These are phyloP conservation scores for Pristionchus japonicus DNA, from an alignment of 2,888 invertebrate species.

Conservation along the genomic window DNA sequence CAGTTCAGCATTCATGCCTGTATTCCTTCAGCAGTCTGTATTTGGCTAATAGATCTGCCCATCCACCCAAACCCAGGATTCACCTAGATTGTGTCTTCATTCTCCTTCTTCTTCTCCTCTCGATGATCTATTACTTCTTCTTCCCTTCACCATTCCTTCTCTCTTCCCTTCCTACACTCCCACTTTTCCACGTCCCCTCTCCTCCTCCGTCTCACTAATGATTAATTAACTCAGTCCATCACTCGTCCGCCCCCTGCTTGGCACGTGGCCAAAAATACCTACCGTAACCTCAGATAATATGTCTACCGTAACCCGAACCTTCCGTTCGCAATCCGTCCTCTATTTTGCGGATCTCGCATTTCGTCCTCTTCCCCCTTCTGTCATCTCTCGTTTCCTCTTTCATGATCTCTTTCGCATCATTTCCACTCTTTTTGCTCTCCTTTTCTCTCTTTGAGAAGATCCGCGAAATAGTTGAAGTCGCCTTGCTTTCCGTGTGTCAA, in stretches of 20 bases:
- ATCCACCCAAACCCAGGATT: neutral
- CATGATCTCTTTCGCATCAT: slow-evolving; percentile 28
- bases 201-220: neutral
- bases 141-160: slow-evolving; percentile 25
- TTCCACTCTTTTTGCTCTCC: slow-evolving; percentile 22
- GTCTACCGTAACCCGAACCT: neutral
- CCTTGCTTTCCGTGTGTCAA: neutral
- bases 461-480: neutral
- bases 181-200: slow-evolving; percentile 9
- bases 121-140: neutral
- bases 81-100: neutral
- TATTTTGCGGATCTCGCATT: slow-evolving; percentile 12
- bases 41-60: neutral
- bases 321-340: neutral
- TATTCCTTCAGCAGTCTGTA: neutral
- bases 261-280: neutral
- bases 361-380: neutral
- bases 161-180: neutral
- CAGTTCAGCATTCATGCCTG: no score
- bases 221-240: neutral
- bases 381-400: slow-evolving; percentile 26
- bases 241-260: neutral
- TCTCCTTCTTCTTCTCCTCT: neutral
- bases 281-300: no score
- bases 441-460: neutral